Conservation (phyloP, 2,888 invertebrate genomes). For the Ochlodes sylvanus region DNA sequence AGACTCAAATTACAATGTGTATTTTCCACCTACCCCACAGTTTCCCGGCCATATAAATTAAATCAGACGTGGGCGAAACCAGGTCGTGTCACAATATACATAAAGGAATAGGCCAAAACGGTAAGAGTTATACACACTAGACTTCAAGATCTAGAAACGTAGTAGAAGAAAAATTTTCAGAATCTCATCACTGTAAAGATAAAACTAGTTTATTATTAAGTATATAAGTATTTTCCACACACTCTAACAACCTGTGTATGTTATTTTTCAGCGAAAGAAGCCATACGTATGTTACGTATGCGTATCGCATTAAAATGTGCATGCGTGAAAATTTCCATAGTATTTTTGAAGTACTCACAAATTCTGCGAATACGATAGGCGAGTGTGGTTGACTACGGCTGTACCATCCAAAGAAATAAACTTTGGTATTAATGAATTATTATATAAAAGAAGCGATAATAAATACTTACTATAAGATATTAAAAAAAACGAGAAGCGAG, state of each 20-base stretch:
- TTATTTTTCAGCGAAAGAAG: neutral
- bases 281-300: too few relatives aligned
- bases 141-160: too few relatives aligned
- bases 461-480: neutral
- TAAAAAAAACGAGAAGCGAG: neutral
- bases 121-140: neutral
- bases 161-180: too few relatives aligned
- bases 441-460: neutral
- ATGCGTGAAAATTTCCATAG: neutral
- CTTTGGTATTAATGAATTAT: too few relatives aligned
- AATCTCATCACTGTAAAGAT: neutral
- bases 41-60: slow-evolving; percentile 4
- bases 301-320: neutral
- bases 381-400: too few relatives aligned
- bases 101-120: neutral
- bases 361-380: too few relatives aligned
- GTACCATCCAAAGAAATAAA: too few relatives aligned
- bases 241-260: too few relatives aligned
- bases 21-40: slow-evolving; percentile 5
- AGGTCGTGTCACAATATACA: neutral
- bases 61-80: neutral
- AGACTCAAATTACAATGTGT: neutral
- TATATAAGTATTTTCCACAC: too few relatives aligned
- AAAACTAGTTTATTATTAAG: too few relatives aligned
- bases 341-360: neutral